Base-by-base conservation (phyloP, 2,888 invertebrate genomes). In the Argyresthia goedartella region DNA sequence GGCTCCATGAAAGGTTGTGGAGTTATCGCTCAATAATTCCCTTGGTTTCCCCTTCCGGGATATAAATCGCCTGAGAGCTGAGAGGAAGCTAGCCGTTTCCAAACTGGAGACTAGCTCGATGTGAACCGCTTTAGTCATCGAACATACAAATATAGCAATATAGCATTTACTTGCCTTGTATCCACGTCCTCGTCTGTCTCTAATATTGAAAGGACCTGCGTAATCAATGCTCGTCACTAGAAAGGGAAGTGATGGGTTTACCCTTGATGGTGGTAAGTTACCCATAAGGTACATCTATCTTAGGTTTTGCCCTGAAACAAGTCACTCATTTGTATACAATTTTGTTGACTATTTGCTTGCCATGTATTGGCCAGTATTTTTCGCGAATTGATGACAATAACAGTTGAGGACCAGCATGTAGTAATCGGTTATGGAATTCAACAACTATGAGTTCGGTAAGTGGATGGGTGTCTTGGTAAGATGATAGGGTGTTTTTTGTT, bases 401-500 rank as follows among this genome's bases (percentile, higher is more conserved):
- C n/a, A 44, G 35, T 13, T 44, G 51, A 4, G 50, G 50, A 11
- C 43, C 43, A 10, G 50, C 50, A 50, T 48, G 48, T 11, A 34
- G 8, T 14, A 48, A 35, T n/a, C 16, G 11, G 4, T 8, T 9
- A 14, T 48, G 48, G 6, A 14, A 7, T 8, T 48, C 13, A 8
- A 9, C 9, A 34, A 48, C 9, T 13, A 48, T 13, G 8, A 48
- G 16, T 48, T 10, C 34, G 1, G 42, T 50, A 34, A 50, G 14
- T 25, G 11, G 3, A 13, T 50, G 50, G n/a, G 9, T 42, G 14
- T n/a, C 8, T 7, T 13, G 16, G 44, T 43, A 50, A 43, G 11
- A 50, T 43, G 9, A 50, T 50, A 13, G 50, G 50, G 34, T 43
- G 43, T 13, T 50, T 50, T 50, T 50, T 42, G n/a, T 50, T 33